Base-by-base conservation (phyloP, 2,113 vertebrate species). In the Seriola aureovittata region DNA sequence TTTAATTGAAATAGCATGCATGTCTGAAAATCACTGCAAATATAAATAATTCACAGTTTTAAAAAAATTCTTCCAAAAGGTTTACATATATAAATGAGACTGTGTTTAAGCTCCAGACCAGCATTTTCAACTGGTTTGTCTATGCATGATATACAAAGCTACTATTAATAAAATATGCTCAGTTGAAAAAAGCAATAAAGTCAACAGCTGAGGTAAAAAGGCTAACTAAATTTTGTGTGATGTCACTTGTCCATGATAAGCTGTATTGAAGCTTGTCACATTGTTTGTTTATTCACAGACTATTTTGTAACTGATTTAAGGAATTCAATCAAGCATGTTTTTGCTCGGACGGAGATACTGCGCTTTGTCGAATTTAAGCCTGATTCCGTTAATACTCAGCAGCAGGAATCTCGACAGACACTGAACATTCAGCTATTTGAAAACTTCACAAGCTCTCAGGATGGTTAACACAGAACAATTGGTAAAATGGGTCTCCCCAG, bases 401-500 rank as follows among this genome's bases (percentile, higher is more conserved):
- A 74, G 68, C 32, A 42, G 44, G 19, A 42, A 16, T 78, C n/a
- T 52, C 55, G 3, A 48, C 55, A 72, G 60, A 50, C 57, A 71
- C 12, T 40, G 4, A 63, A 46, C 54, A 55, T 55, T 38, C 36
- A 59, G 23, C 59, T 40, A 38, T 85, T 80, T 77, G 38, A 68
- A 78, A 81, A 71, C 55, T 63, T 82, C 32, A 55, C 73, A 70
- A 80, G 58, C 75, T 54, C 21, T 80, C 66, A 40, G 71, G 23
- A 55, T 83, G 50, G 60, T 85, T 86, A 85, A 71, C 36, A 42
- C 74, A 72, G 72, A 80, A 81, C 72, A 80, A 71, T 78, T 81
- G 78, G 9, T 70, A 46, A 75, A 85, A 84, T 71, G 42, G 12
- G 17, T 76, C 67, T 81, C 68, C 57, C 17, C 48, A 71, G 83